Evolutionary conservation across 2,113 vertebrate genomes (phyloP).

Genomic region (Etia nguti): DNA sequence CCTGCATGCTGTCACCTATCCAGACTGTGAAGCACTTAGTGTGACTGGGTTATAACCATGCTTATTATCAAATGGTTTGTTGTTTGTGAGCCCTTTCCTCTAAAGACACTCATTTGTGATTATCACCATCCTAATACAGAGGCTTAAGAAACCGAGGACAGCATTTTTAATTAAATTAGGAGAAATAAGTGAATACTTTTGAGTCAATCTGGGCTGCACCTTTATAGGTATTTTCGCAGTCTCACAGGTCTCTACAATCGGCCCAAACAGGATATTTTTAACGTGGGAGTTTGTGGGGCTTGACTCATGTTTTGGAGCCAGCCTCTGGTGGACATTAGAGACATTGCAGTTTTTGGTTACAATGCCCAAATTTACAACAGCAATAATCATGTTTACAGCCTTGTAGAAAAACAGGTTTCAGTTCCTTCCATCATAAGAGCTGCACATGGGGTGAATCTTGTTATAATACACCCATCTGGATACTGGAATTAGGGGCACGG

Average conservation of each 20-base stretch:
- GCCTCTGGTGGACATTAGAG: not conserved
- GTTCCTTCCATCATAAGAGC: not conserved
- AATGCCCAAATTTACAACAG: not conserved
- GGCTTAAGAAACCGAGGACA: not conserved
- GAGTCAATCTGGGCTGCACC: not conserved
- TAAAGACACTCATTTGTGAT: not conserved
- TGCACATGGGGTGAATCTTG: not conserved
- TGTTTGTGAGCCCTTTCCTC: not conserved
- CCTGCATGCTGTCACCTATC: not conserved
- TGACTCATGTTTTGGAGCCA: not conserved
- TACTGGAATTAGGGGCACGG: not conserved
- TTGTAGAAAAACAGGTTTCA: not conserved
- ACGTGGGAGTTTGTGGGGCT: not conserved
- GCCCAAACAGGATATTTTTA: not conserved
- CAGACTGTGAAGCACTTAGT: not conserved
- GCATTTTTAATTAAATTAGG: not conserved
- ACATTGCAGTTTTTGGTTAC: not conserved
- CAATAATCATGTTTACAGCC: not conserved
- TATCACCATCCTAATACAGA: rapidly evolving
- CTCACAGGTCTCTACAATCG: not conserved
- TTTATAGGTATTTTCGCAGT: not conserved
- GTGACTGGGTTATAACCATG: not conserved
- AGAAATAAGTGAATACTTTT: not conserved
- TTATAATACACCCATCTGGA: not conserved
- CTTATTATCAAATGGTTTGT: not conserved